phyloP scores from a whole-genome alignment of 2,113 vertebrate genomes.

The Motacilla alba region DNA sequence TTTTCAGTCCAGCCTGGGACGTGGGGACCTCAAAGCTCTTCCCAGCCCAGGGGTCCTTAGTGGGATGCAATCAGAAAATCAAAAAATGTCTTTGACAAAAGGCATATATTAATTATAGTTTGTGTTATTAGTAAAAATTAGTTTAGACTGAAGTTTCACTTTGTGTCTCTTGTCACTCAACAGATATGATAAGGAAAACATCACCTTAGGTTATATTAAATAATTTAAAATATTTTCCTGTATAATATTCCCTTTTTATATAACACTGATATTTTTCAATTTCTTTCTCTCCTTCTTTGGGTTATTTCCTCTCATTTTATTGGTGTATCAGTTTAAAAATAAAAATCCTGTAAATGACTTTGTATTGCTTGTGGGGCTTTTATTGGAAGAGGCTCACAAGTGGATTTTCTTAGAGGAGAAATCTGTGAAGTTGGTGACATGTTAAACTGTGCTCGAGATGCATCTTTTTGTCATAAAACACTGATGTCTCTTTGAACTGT shows the following conservation, averaged over 20 bases:
- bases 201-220: not conserved
- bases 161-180: not conserved
- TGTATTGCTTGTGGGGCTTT: slow-evolving; percentile 2
- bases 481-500: not conserved
- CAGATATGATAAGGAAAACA: not conserved
- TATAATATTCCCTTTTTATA: not conserved
- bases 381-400: slow-evolving; percentile 14
- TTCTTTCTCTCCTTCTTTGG: not conserved
- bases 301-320: not conserved
- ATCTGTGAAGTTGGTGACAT: not conserved
- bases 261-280: not conserved
- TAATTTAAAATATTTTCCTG: not conserved
- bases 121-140: slow-evolving; percentile 37
- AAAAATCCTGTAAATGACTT: not conserved
- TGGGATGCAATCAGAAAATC: slow-evolving; percentile 44
- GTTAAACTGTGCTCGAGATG: not conserved
- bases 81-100: slow-evolving; percentile 55
- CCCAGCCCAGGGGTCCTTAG: slow-evolving; percentile 57
- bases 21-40: slow-evolving; percentile 43
- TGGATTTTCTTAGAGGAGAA: not conserved
- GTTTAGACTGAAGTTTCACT: slow-evolving; percentile 43
- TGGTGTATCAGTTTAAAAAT: not conserved
- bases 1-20: slow-evolving; percentile 34
- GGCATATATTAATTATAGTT: slow-evolving; percentile 34
- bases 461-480: not conserved